Evolutionary conservation across 2,797 vertebrate species (phyloP), one percentile per base, ranked within the genome.

Genomic region (Cryptoprocta ferox): DNA sequence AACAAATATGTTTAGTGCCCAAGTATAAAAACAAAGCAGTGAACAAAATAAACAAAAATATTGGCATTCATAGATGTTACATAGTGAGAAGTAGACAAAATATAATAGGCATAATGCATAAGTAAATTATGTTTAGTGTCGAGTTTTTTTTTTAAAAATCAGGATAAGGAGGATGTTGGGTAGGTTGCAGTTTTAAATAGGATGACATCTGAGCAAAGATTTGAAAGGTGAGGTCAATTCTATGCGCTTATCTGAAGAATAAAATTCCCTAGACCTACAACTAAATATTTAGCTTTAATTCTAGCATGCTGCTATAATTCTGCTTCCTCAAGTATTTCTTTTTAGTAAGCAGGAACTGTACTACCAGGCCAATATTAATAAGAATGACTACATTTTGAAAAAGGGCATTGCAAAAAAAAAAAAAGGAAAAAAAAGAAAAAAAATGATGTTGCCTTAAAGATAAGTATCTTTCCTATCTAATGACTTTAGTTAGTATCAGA

Each of bases 181-280:
- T 89, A 39, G 56, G 30, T 63, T 75, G 21, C n/a, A 92, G 37
- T 86, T 94, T 97, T 50, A 70, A 95, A 65, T n/a, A 85, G 37
- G 15, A 82, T 79, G 63, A 53, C 35, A 87, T 70, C 21, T 94
- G 39, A 85, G 45, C 78, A 75, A 92, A 24, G 76, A 68, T 19
- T 61, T 39, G 26, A 90, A 81, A 71, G 14, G 15, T 73, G n/a
- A 56, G 18, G 59, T 88, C 68, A 87, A 83, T 61, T 94, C 45
- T 65, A 48, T 6, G 61, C 32, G 21, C 19, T 87, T 76, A 32
- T 42, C 39, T 85, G 53, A 80, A 95, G 65, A 59, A 92, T 50
- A 92, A 75, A 68, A 83, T n/a, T 73, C 4, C 70, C 82, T 24
- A 75, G 39, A 84, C 26, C 82, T 59, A 42, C 11, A 87, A 39